phyloP scores from a whole-genome alignment of 1,140 invertebrate genomes.

The Kradibia gibbosae region DNA sequence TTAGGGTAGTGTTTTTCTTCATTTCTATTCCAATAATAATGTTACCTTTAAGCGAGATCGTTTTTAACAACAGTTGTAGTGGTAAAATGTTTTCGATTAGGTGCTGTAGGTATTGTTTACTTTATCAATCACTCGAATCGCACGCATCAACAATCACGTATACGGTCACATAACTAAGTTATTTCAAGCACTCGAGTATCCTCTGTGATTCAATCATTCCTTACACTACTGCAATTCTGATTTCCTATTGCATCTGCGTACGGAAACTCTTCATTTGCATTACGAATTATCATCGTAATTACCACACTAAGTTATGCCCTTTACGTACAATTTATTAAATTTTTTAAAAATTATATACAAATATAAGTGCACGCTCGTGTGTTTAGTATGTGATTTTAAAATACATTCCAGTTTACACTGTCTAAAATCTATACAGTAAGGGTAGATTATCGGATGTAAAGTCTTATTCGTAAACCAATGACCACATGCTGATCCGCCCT shows the following conservation, averaged over 20 bases:
- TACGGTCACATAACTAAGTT: background rate
- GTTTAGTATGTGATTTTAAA: no score
- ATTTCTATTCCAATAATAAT: background rate
- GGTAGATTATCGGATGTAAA: background rate
- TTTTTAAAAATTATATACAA: no score
- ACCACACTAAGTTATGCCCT: background rate
- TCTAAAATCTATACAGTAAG: background rate
- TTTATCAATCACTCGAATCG: background rate
- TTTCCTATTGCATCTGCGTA: background rate
- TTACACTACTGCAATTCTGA: background rate
- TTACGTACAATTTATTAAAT: background rate
- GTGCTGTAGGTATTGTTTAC: background rate
- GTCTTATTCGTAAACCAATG: background rate
- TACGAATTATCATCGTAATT: background rate
- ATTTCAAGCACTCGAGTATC: background rate
- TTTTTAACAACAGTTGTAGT: no score
- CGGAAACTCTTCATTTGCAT: background rate
- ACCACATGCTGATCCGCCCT: slow-evolving; percentile 2
- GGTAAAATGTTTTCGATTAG: background rate
- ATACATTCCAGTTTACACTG: no score
- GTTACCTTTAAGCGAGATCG: no score
- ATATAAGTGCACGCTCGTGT: no score
- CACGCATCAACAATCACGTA: background rate
- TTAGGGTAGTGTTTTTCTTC: background rate
- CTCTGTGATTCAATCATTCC: background rate